Conservation (phyloP, 2,888 invertebrate genomes). For the Dendrolimus pini region DNA sequence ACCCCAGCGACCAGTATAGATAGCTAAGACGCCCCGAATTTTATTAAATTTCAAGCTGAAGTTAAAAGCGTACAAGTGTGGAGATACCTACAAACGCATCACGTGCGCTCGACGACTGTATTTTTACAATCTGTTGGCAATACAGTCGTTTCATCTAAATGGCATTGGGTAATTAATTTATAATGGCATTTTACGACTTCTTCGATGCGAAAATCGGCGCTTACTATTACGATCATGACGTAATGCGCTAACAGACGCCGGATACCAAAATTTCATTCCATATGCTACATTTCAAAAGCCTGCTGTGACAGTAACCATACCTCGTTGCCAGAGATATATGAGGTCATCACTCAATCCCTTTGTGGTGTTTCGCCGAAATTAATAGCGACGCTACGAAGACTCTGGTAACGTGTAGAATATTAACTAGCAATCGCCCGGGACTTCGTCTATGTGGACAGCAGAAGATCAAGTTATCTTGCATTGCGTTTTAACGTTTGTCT, state of each 20-base stretch:
- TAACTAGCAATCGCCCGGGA: not conserved
- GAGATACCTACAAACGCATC: not conserved
- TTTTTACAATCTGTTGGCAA: not conserved
- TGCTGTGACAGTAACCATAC: slow-evolving; percentile 58
- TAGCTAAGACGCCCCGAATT: no score
- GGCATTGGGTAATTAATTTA: slow-evolving; percentile 15
- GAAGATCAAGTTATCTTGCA: not conserved
- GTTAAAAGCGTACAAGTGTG: no score
- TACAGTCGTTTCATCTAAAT: not conserved
- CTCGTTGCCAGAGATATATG: slow-evolving; percentile 49
- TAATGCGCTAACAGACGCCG: slow-evolving; percentile 24
- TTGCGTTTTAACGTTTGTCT: not conserved
- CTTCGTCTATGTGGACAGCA: not conserved
- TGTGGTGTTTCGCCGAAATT: slow-evolving; percentile 31
- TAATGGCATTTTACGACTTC: not conserved
- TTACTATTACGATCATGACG: slow-evolving; percentile 18
- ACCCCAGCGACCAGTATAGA: no score
- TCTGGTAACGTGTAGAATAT: not conserved
- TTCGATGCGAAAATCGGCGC: not conserved
- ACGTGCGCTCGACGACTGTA: not conserved
- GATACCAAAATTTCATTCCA: slow-evolving; percentile 37
- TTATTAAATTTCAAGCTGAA: no score
- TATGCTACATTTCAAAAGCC: slow-evolving; percentile 51
- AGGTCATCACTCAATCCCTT: slow-evolving; percentile 56
- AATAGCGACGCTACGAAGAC: slow-evolving; percentile 15